A percentile compares a stretch with the other conserved stretches of the same genome.
Evolutionary conservation across 2,113 vertebrate species (phyloP).

Genomic region (Poeciliopsis retropinna): DNA sequence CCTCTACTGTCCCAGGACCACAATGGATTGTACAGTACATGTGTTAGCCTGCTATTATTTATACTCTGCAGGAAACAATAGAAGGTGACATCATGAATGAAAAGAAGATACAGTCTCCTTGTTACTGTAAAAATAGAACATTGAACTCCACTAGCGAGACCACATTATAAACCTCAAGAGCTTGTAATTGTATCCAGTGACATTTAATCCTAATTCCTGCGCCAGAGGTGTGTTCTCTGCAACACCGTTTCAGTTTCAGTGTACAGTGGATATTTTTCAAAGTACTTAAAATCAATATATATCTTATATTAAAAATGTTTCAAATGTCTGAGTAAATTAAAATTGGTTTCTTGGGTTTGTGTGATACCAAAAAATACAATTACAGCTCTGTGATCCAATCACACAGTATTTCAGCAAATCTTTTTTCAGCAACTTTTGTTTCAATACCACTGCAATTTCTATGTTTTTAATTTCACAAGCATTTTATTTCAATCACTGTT

Average conservation of each 20-base stretch:
- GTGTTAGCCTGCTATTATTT: slow-evolving; percentile 50
- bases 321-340: not conserved
- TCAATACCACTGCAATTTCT: not conserved
- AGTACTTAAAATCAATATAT: slow-evolving; percentile 3
- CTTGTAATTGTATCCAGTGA: slow-evolving; percentile 13
- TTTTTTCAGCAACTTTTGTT: not conserved
- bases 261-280: not conserved
- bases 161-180: slow-evolving; percentile 8
- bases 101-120: not conserved
- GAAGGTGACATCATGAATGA: slow-evolving; percentile 24
- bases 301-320: slow-evolving; percentile 3
- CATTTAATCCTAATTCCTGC: slow-evolving; percentile 19
- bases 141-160: slow-evolving; percentile 8
- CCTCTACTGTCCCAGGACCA: slow-evolving; percentile 25
- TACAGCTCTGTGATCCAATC: not conserved
- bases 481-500: not conserved
- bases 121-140: slow-evolving; percentile 20
- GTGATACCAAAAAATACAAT: not conserved
- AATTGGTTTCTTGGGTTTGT: not conserved
- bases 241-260: not conserved
- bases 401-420: not conserved
- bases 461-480: not conserved
- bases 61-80: slow-evolving; percentile 16
- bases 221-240: not conserved
- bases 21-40: slow-evolving; percentile 32